A percentile compares a stretch with the other conserved stretches of the same genome.
Conservation (phyloP, 2,113 vertebrate genomes). For the Pithys albifrons region DNA sequence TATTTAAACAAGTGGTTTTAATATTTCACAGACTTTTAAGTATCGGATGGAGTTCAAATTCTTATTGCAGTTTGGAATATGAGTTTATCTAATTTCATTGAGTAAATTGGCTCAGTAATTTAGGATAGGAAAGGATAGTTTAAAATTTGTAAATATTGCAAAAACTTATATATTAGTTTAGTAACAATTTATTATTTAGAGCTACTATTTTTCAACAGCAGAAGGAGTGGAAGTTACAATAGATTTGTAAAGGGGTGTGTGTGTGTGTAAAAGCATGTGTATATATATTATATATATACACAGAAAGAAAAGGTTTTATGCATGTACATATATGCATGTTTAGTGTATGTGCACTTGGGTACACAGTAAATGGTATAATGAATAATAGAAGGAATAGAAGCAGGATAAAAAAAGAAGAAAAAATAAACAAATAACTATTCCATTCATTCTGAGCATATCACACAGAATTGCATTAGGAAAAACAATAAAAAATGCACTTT, state of each 20-base stretch:
- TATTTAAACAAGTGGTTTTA: conserved; percentile 45
- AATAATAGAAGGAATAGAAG: conserved; percentile 46
- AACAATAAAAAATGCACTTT: conserved; percentile 74
- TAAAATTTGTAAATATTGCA: not conserved
- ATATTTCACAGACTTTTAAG: conserved; percentile 20
- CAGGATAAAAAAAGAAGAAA: conserved; percentile 62
- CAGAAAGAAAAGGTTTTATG: not conserved
- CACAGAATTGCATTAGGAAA: conserved; percentile 67
- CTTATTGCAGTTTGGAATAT: not conserved
- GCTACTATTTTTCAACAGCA: not conserved
- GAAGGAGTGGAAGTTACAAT: not conserved
- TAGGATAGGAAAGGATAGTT: not conserved
- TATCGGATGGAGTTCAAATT: not conserved
- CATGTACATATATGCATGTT: not conserved
- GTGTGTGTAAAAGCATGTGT: not conserved
- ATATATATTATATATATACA: not conserved
- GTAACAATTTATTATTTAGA: not conserved
- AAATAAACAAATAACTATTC: conserved; percentile 72
- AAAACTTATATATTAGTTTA: not conserved
- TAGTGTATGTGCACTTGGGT: not conserved
- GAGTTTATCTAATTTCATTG: not conserved
- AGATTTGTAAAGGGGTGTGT: not conserved
- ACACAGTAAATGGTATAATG: not conserved
- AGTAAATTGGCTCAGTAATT: not conserved
- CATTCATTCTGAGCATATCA: conserved; percentile 70